Evolutionary conservation across 2,888 invertebrate genomes (phyloP).

Genomic region (Lasius platythorax): DNA sequence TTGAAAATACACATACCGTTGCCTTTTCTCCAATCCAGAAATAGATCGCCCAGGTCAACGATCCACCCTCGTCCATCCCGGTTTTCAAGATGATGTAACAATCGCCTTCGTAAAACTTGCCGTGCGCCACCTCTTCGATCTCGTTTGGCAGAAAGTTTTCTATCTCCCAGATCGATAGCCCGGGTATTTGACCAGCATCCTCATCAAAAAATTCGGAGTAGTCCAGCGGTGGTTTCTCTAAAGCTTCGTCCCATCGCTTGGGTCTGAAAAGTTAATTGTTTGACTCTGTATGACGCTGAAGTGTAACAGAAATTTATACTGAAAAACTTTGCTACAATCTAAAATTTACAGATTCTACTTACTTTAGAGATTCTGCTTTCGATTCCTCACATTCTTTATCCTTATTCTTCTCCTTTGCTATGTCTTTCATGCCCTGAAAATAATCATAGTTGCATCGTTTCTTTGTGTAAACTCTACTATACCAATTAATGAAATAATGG

Average conservation of each 20-base stretch:
- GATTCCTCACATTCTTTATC: constrained; percentile 90
- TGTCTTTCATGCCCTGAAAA: constrained; percentile 92
- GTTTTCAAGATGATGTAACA: constrained; percentile 99
- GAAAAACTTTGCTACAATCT: neutral
- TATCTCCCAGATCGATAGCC: constrained; percentile 99
- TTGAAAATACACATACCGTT: constrained; percentile 89
- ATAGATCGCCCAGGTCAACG: constrained; percentile 97
- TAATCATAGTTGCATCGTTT: constrained; percentile 26
- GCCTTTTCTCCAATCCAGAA: constrained; percentile 99
- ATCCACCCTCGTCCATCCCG: constrained; percentile 92
- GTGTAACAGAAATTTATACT: neutral
- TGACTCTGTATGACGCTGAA: neutral
- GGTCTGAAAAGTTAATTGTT: constrained; percentile 88
- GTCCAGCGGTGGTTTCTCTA: constrained; percentile 98
- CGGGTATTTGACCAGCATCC: constrained; percentile 96
- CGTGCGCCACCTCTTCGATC: constrained; percentile 97
- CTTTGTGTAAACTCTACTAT: constrained; percentile 85
- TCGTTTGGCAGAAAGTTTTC: constrained; percentile 99
- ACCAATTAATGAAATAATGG: constrained; percentile 84
- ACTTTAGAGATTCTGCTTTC: constrained; percentile 92
- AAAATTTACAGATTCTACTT: constrained; percentile 76
- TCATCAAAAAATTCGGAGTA: constrained; percentile 99
- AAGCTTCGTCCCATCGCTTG: constrained; percentile 97
- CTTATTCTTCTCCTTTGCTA: constrained; percentile 93
- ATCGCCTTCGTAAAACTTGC: constrained; percentile 99